Conservation (phyloP, 30 jellyfish, hydroid and myxozoan genomes). For the Aurelia coerulea region DNA sequence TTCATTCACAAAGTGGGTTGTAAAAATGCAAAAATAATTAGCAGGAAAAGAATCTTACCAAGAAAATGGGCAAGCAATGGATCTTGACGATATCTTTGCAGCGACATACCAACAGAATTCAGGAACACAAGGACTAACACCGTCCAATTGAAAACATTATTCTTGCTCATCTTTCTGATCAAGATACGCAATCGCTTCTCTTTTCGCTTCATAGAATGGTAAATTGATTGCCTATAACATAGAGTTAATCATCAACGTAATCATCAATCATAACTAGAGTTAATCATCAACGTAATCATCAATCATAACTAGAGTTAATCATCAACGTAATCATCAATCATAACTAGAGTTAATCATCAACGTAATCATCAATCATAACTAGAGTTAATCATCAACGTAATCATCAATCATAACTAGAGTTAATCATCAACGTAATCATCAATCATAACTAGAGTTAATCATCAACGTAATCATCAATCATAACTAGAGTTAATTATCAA, state of each 20-base stretch:
- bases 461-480: too few species aligned
- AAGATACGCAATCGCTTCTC: slow-evolving; percentile 60
- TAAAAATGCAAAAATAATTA: too few species aligned
- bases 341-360: background rate
- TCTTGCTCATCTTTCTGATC: slow-evolving; percentile 74
- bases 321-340: too few species aligned
- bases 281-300: too few species aligned
- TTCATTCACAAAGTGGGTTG: too few species aligned
- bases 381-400: background rate
- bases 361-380: too few species aligned
- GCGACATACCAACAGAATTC: slow-evolving; percentile 79
- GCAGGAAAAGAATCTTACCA: slow-evolving; percentile 5
- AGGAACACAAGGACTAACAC: slow-evolving; percentile 84
- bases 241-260: background rate
- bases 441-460: background rate
- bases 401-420: too few species aligned
- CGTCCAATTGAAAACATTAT: slow-evolving; percentile 81
- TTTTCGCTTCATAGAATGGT: slow-evolving; percentile 16
- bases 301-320: background rate
- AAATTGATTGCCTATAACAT: background rate
- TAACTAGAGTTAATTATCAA: background rate
- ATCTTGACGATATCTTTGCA: slow-evolving; percentile 68
- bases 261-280: background rate
- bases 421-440: too few species aligned
- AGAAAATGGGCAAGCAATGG: slow-evolving; percentile 26